A percentile compares a stretch with the other conserved stretches of the same genome.
phyloP scores from a whole-genome alignment of 64 coral and sea anemone species.

The Dendrophyllia cribrosa region DNA sequence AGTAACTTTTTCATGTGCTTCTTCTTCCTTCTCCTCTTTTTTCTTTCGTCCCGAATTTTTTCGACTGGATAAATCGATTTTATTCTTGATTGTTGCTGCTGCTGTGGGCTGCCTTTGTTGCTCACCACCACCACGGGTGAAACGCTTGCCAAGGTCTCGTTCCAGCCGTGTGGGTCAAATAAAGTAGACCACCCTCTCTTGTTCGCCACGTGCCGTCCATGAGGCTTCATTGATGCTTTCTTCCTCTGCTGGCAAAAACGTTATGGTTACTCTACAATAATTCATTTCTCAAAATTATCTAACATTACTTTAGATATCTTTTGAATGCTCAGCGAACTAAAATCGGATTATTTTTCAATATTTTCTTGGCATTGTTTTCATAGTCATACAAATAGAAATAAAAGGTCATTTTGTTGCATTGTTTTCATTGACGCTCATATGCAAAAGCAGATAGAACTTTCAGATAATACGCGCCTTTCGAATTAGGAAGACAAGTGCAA shows the following conservation, averaged over 20 bases:
- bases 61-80: not conserved
- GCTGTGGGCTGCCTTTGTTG: not conserved
- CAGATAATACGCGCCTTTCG: not conserved
- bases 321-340: too few relatives aligned
- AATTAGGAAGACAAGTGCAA: not conserved
- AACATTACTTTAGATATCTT: too few relatives aligned
- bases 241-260: slow-evolving; percentile 8
- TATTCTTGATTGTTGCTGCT: not conserved
- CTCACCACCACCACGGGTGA: not conserved
- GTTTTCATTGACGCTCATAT: slow-evolving; percentile 15
- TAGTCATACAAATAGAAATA: slow-evolving; percentile 16
- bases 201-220: slow-evolving; percentile 62
- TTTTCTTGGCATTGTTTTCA: not conserved
- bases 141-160: slow-evolving; percentile 1
- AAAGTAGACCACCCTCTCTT: slow-evolving; percentile 47
- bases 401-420: slow-evolving; percentile 4
- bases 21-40: not conserved
- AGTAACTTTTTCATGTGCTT: slow-evolving; percentile 1
- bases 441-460: not conserved
- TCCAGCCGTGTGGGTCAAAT: slow-evolving; percentile 53
- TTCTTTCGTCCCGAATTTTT: not conserved
- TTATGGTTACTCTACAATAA: not conserved
- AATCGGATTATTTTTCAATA: not conserved
- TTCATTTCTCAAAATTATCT: not conserved
- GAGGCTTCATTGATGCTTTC: slow-evolving; percentile 4